Evolutionary conservation across 2,888 invertebrate species (phyloP).

Genomic region (Nephrotoma flavescens): DNA sequence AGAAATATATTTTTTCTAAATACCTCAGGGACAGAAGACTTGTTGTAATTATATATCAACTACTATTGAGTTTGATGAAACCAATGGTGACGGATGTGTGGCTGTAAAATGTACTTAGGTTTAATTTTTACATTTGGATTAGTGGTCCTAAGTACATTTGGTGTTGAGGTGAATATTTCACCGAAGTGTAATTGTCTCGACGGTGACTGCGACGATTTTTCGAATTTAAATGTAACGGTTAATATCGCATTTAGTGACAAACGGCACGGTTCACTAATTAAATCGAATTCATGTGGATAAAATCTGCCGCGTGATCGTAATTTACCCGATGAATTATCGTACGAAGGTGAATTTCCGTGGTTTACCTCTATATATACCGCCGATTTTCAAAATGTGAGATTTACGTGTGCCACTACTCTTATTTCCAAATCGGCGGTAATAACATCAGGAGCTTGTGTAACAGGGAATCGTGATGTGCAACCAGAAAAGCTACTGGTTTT

Average conservation of each 20-base stretch:
- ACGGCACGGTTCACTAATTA: not conserved
- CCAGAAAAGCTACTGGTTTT: conserved; percentile 23
- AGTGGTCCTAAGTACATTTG: not conserved
- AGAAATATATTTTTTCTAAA: too few relatives aligned
- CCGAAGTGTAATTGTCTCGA: not conserved
- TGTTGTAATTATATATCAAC: too few relatives aligned
- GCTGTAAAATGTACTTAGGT: too few relatives aligned
- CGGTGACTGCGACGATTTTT: not conserved
- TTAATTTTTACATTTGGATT: too few relatives aligned
- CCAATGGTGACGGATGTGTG: too few relatives aligned
- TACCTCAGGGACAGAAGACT: too few relatives aligned
- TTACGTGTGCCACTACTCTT: conserved; percentile 28
- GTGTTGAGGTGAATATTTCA: not conserved
- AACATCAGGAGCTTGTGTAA: conserved; percentile 22
- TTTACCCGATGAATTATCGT: conserved; percentile 13
- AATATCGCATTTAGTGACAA: not conserved
- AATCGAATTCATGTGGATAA: not conserved
- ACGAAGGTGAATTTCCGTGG: conserved; percentile 33
- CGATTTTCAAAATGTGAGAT: conserved; percentile 13
- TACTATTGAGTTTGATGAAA: too few relatives aligned
- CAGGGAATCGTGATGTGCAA: conserved; percentile 18
- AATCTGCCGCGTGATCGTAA: not conserved
- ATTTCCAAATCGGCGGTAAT: conserved; percentile 23
- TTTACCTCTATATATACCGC: conserved; percentile 22
- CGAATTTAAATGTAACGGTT: not conserved